Base-by-base conservation (phyloP, 2,113 vertebrate species). In the Cygnus buccinator region DNA sequence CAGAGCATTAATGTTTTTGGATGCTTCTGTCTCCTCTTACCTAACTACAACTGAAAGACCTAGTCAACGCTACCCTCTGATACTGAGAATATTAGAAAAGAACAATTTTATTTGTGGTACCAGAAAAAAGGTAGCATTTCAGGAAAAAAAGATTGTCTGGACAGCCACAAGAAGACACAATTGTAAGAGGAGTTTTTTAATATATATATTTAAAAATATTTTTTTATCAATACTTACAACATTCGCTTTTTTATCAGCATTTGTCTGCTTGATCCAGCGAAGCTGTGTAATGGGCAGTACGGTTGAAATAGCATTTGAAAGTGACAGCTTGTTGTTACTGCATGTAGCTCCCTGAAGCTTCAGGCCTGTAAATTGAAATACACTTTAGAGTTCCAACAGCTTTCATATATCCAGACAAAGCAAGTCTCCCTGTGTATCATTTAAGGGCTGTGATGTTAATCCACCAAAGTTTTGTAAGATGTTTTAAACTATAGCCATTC, bases 321-420 rank as follows among this genome's bases (percentile, higher is more conserved):
- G 98, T 0, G 99, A 99, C 87, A 99, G 97, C 97, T 99, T 99
- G 98, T 99, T 99, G 98, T 99, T 99, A 54, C 84, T 97, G 92
- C 99, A 99, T 0, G 98, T 99, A 39, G 99, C 99, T 59, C 99
- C 99, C 93, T 99, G 99, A 37, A 99, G 99, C 94, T 99, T 99
- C 93, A 99, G 86, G 16, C 99, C 99, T 99, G 93, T 4, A 37
- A 72, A 70, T 58, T 31, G 62, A 76, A 87, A 93, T 1, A 71
- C 2, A 50, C 10, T 65, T 87, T 6, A 72, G 57, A 71, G 11
- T 84, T 74, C 14, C 8, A 52, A 33, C 21, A 94, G 37, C 57
- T 78, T 55, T 67, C 31, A 41, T 12, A 50, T 33, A 71, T 9
- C 5, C 61, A 84, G 37, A 37, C 9, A 59, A 79, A 90, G 33